A percentile compares a stretch with the other conserved stretches of the same genome.
These are phyloP conservation scores for Clostera curtula DNA, from an alignment of 2,888 invertebrate species.

Conservation along the genomic window DNA sequence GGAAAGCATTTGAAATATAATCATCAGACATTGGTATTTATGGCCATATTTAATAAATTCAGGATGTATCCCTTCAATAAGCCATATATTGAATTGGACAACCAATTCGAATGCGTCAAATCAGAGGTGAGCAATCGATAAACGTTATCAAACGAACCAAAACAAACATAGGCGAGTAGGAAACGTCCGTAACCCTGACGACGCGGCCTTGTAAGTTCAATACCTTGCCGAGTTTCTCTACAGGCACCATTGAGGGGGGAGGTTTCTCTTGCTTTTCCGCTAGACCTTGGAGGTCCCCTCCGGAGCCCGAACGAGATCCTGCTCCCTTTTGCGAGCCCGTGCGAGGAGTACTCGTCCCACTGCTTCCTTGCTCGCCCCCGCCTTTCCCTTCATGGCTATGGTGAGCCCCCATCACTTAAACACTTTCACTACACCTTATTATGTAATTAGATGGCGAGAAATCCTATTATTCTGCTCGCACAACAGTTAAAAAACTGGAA, in stretches of 20 bases:
- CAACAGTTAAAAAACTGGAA: constrained; percentile 9
- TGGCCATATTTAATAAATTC: too few species aligned
- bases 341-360: constrained; percentile 54
- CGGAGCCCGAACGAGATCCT: constrained; percentile 77
- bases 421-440: constrained; percentile 12
- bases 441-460: constrained; percentile 14
- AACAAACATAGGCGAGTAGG: constrained; percentile 25
- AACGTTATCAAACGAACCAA: constrained; percentile 21
- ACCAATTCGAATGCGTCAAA: constrained; percentile 18
- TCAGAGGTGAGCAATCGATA: constrained; percentile 15
- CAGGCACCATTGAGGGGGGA: constrained; percentile 79
- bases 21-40: too few species aligned
- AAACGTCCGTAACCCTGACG: constrained; percentile 30
- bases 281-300: constrained; percentile 78
- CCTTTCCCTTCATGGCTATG: constrained; percentile 49
- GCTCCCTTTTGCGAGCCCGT: constrained; percentile 59
- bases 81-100: constrained; percentile 7
- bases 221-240: constrained; percentile 86
- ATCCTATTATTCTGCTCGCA: too few species aligned
- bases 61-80: too few species aligned
- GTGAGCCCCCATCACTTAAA: constrained; percentile 49
- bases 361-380: constrained; percentile 41
- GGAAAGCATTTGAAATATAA: too few species aligned
- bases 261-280: constrained; percentile 66
- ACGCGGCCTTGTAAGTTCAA: constrained; percentile 20